Base-by-base conservation (phyloP, 2,888 invertebrate genomes). In the Dione vanillae region DNA sequence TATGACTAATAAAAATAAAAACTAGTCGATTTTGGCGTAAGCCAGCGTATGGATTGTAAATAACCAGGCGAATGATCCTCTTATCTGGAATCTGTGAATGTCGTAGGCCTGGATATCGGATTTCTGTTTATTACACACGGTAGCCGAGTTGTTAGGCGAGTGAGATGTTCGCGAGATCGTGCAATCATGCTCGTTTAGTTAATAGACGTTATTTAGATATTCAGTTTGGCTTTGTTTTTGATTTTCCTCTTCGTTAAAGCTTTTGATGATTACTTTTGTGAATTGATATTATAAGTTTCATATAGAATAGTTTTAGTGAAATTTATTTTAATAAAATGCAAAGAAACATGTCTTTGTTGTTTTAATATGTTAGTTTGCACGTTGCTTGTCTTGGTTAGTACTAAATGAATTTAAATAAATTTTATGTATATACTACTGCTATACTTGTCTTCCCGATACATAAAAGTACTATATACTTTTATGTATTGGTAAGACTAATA, bases 81-180 rank as follows among this genome's bases (percentile, higher is more conserved):
- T 87, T 91, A 91, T 91, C 91, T 76, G 74, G 76, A 83, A 92
- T 92, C 90, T 86, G 79, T 87, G 87, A 89, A 86, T 85, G 84
- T 84, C 82, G 84, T 82, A 82, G 82, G 82, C 84, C 82, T 82
- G 80, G 80, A 83, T 91, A 90, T 93, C 92, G 86, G 86, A 90
- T 93, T 91, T 89, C 92, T 85, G 91, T 91, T 91, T 91, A 91
- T 86, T 85, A 85, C 80, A 80, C 81, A 81, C 85, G 78, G 88
- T 87, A 85, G 89, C 87, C 75, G 82, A 85, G 85, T 83, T 78
- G 81, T 72, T 73, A 77, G 75, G 78, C 85, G 78, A 91, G 87
- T 90, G 85, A 89, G 90, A 85, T 86, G 90, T 91, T 84, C 82
- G 82, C 82, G 76, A 83, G 80, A 86, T 85, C 83, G 78, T 75